Conservation (phyloP, 1,140 invertebrate species). For the Euwallacea fornicatus region DNA sequence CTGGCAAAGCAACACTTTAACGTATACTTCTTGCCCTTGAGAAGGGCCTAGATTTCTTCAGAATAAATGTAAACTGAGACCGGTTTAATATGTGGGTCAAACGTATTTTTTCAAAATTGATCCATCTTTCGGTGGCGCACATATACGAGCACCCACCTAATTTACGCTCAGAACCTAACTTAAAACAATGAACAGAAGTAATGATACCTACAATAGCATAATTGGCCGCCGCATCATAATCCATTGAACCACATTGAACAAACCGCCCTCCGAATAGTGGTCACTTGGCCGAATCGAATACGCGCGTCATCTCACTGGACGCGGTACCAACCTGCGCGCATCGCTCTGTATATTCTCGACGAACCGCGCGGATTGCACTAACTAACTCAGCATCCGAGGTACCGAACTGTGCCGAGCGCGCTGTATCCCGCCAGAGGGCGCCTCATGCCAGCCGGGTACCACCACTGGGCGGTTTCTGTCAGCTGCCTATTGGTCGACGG, state of each 20-base stretch:
- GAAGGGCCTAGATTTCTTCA: no score
- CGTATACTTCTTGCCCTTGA: no score
- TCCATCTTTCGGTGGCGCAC: no score
- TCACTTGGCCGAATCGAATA: background rate
- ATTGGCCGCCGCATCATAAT: constrained; percentile 35
- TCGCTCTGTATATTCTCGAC: constrained; percentile 21
- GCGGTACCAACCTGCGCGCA: constrained; percentile 16
- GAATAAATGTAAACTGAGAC: no score
- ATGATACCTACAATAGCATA: constrained; percentile 35
- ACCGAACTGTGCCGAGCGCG: background rate
- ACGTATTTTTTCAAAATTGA: no score
- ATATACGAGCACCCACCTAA: no score
- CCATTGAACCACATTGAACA: constrained; percentile 28
- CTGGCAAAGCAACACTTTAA: no score
- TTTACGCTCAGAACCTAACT: no score
- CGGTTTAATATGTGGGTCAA: no score
- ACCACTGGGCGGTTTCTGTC: background rate
- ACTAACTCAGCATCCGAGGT: constrained; percentile 19
- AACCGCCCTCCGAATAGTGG: background rate
- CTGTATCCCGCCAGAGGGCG: constrained; percentile 14
- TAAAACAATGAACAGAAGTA: background rate
- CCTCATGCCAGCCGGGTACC: constrained; percentile 14
- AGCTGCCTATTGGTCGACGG: background rate
- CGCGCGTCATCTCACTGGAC: constrained; percentile 7
- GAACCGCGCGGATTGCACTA: constrained; percentile 29